Evolutionary conservation across 1,140 invertebrate species (phyloP), one percentile per base, ranked within the genome.

Genomic region (Drosophila subobscura): DNA sequence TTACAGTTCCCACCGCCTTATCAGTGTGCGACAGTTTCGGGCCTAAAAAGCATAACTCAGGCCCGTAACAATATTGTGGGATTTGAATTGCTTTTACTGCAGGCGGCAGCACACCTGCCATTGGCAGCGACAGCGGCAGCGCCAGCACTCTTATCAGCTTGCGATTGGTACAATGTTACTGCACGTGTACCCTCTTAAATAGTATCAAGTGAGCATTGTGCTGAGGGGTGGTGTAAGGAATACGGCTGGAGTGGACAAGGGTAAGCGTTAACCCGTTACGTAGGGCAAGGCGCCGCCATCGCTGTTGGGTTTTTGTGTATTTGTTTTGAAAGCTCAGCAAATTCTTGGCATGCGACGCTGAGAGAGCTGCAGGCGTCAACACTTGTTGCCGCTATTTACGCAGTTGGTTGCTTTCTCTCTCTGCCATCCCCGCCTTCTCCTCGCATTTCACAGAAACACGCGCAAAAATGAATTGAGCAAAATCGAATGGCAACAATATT

Each of bases 311-410:
- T 51, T 55, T n/a, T 33, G 4, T 55, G 16, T 20, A 20, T 10
- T 55, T 37, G 29, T 23, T 65, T 40, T 64, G 23, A 72, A 72
- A 72, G 51, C 67, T 63, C 51, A 46, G 58, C 57, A 8, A 63
- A 54, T 72, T 72, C 66, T 71, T 46, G 54, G 45, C 66, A 45
- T 41, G 55, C 40, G 64, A 55, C 49, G 55, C 40, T 20, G 33
- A 4, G 33, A 8, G 29, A 37, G 10, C 33, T 37, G 33, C 33
- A 37, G 33, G 33, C 42, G 50, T 42, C 57, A 49, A 65, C 74
- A 78, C 79, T 79, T 79, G 66, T 68, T 76, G 79, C 60, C 47
- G 25, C 68, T 84, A 85, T 84, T 84, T 84, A 85, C 80, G 80
- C 80, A 85, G 80, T 79, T 79, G 77, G 44, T 49, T 65, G 72